Base-by-base conservation (phyloP, 2,113 vertebrate species). In the Poecilia latipinna region DNA sequence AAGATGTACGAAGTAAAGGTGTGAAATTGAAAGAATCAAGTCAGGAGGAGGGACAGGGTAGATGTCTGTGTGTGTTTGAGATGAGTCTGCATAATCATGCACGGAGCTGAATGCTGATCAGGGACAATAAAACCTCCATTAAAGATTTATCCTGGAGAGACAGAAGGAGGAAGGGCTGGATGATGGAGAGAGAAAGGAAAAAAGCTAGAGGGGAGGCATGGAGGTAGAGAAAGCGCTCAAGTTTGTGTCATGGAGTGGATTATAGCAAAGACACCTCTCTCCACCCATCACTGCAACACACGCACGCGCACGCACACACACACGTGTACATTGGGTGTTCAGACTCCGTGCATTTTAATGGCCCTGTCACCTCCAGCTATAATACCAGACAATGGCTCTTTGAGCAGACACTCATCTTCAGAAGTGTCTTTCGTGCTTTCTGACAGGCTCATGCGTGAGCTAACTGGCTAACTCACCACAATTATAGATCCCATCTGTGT, bases 401-500 rank as follows among this genome's bases (percentile, higher is more conserved):
- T 82, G 86, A 90, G 86, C 83, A 88, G 86, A 81, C 90, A 82
- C 89, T 87, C 78, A 29, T 90, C 86, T 88, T 89, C 80, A 86
- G 85, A 79, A 88, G 87, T 86, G 86, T 88, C 85, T 89, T 77
- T 48, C 66, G n/a, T 81, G 74, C 84, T 76, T 75, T 76, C 71
- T 86, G 86, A 88, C 90, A 88, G 84, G 70, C 84, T 72, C 71
- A 63, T 70, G 82, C 77, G 60, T n/a, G 73, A 87, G 83, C 91
- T 90, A 92, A 90, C 90, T 84, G 88, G 83, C 76, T 83, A 84
- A 79, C 82, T 81, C 69, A 22, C 81, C 77, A 82, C 90, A 91
- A 92, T 91, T 91, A 91, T 84, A 93, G 90, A 91, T 93, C 83
- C 78, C 85, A 91, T 90, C 85, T 90, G 75, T 75, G 86, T 88